Evolutionary conservation across 2,113 vertebrate species (phyloP), one percentile per base, ranked within the genome.

Genomic region (Platichthys stellatus): DNA sequence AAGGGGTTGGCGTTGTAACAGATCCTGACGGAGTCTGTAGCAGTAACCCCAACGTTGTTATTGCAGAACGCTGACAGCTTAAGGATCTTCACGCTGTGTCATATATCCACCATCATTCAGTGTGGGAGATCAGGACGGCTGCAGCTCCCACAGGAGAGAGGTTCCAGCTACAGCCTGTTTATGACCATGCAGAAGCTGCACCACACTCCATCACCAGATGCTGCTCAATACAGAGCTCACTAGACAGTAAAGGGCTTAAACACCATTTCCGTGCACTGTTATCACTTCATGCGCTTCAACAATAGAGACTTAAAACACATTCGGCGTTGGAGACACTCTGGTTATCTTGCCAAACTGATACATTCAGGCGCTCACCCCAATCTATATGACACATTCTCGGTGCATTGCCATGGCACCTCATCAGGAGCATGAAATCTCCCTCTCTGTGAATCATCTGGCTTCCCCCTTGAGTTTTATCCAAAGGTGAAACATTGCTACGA

Each of bases 401-500:
- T 51, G 59, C 59, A 31, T 67, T 77, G 66, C 61, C 72, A 65
- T 78, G 72, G 58, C 35, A 67, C 24, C 63, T 51, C n/a, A 59
- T 82, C 68, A 38, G 71, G 45, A 88, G 79, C 78, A 68, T 31
- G 31, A 31, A 31, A 67, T 65, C 51, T 31, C 49, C 53, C 62
- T 60, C 57, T 71, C 67, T 40, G 1, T 86, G 80, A 93, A 75
- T 87, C 72, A 79, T 75, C 74, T 28, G 76, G 56, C 15, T 67
- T 72, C 63, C 84, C 84, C 63, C 65, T 43, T 54, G 60, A 62
- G 72, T 69, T 60, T 59, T 23, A 68, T 59, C 72, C 53, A 80
- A 82, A 88, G 61, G 62, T 83, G 79, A 82, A 74, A 67, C 76
- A 88, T 73, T 64, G 64, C 69, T 69, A 58, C 82, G 78, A 81